phyloP scores from a whole-genome alignment of 2,113 vertebrate genomes.

The Myiozetetes cayanensis region DNA sequence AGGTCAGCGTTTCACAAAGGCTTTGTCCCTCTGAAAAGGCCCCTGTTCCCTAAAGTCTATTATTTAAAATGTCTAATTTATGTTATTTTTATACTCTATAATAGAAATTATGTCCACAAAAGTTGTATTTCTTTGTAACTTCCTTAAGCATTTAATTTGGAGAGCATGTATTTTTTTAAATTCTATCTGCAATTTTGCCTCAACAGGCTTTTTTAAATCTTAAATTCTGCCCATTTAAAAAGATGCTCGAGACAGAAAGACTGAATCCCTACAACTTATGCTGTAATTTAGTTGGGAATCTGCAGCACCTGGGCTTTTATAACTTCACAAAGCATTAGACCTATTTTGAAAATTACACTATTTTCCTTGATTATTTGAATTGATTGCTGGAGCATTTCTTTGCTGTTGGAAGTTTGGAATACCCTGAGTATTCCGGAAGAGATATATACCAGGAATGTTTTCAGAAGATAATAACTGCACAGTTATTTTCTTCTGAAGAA shows the following conservation, averaged over 20 bases:
- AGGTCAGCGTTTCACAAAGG: background rate
- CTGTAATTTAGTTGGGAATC: background rate
- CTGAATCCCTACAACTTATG: background rate
- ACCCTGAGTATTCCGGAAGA: background rate
- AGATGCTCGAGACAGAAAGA: background rate
- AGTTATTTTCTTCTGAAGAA: background rate
- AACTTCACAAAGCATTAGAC: background rate
- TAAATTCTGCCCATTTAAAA: background rate
- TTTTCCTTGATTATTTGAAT: conserved; percentile 9
- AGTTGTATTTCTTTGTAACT: conserved; percentile 10
- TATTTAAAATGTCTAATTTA: conserved; percentile 47
- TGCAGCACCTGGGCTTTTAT: conserved; percentile 1
- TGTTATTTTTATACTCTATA: conserved; percentile 4
- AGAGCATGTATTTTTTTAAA: background rate
- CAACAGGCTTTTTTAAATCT: background rate
- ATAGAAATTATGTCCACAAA: conserved; percentile 31
- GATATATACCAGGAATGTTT: background rate
- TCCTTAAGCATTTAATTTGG: background rate
- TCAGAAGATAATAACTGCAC: background rate
- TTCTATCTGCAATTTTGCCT: background rate
- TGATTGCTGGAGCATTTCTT: background rate
- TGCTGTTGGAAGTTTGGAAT: background rate
- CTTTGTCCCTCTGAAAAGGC: conserved; percentile 35
- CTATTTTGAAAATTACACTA: background rate
- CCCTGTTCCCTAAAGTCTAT: background rate